Conservation (phyloP, 2,888 invertebrate species). For the Dryobotodes eremita region DNA sequence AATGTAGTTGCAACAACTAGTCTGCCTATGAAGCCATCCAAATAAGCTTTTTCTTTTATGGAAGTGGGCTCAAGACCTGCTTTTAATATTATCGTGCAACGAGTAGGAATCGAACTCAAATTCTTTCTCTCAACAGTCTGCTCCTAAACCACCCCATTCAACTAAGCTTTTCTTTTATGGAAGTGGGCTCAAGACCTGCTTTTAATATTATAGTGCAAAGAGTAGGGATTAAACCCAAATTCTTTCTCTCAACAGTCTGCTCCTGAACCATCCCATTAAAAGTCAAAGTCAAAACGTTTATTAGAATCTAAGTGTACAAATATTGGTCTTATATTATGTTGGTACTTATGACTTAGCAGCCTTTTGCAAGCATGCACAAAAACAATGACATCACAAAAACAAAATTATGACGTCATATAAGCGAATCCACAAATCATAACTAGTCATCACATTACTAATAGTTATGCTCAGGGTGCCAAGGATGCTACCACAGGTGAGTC, state of each 20-base stretch:
- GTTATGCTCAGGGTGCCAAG: slow-evolving; percentile 12
- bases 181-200: neutral
- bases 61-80: too few species aligned
- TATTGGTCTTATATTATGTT: too few species aligned
- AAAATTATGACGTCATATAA: neutral
- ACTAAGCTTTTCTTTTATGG: neutral
- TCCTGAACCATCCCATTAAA: too few species aligned
- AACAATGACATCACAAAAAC: neutral
- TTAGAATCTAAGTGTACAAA: too few species aligned
- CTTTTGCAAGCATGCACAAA: too few species aligned
- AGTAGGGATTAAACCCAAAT: neutral
- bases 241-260: too few species aligned
- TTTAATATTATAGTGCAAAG: neutral
- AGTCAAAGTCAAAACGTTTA: too few species aligned
- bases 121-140: too few species aligned
- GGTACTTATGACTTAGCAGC: too few species aligned
- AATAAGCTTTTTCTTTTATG: neutral
- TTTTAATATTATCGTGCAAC: neutral
- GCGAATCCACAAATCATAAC: slow-evolving; percentile 2
- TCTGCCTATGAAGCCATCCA: neutral
- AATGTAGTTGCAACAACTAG: neutral
- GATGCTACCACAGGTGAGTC: slow-evolving; percentile 25
- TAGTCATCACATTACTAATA: slow-evolving; percentile 20
- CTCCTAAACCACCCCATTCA: too few species aligned
- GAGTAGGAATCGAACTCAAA: neutral